Conservation (phyloP, 2,797 vertebrate species). For the Chaenodraco wilsoni region DNA sequence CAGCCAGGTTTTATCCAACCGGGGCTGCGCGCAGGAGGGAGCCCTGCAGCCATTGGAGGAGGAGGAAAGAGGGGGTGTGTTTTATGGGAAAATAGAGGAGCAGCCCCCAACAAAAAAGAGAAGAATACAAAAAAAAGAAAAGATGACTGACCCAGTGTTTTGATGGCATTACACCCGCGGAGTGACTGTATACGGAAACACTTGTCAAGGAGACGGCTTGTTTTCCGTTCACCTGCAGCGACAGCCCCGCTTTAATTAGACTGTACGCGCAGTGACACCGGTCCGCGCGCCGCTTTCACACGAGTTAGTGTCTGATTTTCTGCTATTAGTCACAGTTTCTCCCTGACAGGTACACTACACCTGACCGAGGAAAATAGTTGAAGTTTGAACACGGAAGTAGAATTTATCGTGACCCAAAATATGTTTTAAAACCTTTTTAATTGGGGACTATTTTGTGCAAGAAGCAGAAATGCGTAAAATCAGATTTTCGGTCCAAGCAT, state of each 20-base stretch:
- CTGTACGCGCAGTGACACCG: conserved; percentile 46
- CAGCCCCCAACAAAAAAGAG: neutral
- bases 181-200: conserved; percentile 75
- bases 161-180: conserved; percentile 63
- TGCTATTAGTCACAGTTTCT: conserved; percentile 59
- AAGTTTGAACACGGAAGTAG: neutral
- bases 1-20: conserved; percentile 79
- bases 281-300: conserved; percentile 54
- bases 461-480: neutral
- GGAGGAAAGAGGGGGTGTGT: conserved; percentile 55
- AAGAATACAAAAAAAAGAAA: neutral
- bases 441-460: neutral
- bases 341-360: conserved; percentile 43
- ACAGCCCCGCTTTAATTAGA: conserved; percentile 49
- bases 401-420: neutral
- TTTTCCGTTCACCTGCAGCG: conserved; percentile 72
- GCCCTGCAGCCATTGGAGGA: conserved; percentile 77
- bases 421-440: neutral
- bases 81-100: conserved; percentile 23
- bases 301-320: conserved; percentile 65
- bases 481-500: neutral
- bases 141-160: conserved; percentile 65
- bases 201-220: conserved; percentile 78
- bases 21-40: conserved; percentile 61
- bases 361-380: conserved; percentile 10